Percentiles rank a stretch among this genome's conserved stretches.
Conservation (phyloP, 2,888 invertebrate species). For the Eupithecia abbreviata region DNA sequence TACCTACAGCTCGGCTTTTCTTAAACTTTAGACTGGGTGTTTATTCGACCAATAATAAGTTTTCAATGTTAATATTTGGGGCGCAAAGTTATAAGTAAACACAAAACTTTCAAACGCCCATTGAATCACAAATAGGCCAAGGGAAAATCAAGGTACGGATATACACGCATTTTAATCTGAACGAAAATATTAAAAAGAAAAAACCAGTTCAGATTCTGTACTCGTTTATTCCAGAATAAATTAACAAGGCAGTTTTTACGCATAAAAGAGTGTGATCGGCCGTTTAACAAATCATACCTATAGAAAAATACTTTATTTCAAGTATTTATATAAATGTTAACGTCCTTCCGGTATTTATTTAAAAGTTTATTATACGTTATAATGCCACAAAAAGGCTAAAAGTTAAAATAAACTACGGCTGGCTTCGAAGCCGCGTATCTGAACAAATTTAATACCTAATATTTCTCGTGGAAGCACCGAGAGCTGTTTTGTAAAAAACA, state of each 20-base stretch:
- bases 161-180: background rate
- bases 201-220: background rate
- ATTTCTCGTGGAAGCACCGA: constrained; percentile 27
- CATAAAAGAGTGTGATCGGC: background rate
- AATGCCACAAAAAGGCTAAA: constrained; percentile 28
- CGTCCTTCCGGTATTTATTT: constrained; percentile 16
- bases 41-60: background rate
- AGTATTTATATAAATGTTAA: background rate
- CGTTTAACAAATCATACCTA: background rate
- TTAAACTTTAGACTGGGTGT: background rate
- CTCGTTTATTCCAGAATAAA: background rate
- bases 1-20: background rate
- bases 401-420: constrained; percentile 31
- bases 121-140: background rate
- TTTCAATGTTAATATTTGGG: background rate
- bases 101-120: background rate
- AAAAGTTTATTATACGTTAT: constrained; percentile 19
- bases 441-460: constrained; percentile 37
- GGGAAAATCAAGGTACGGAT: background rate
- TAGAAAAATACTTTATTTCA: background rate
- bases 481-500: constrained; percentile 25
- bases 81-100: background rate
- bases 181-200: background rate
- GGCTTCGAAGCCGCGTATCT: constrained; percentile 32
- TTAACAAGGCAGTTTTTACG: background rate